phyloP scores from a whole-genome alignment of 2,888 invertebrate genomes.

The Elegia similella region DNA sequence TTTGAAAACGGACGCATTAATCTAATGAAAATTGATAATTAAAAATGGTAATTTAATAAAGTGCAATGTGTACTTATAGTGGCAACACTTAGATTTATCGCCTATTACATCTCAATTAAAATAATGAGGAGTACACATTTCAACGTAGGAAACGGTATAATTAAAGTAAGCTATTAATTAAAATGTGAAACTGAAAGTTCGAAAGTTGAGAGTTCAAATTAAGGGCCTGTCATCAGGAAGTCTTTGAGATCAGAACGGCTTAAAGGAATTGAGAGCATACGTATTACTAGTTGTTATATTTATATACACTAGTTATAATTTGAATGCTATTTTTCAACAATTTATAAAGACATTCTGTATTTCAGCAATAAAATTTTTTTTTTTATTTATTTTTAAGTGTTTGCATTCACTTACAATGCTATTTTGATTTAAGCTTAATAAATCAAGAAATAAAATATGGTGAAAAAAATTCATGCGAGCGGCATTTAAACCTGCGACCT shows the following conservation, averaged over 20 bases:
- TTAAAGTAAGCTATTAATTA: not conserved
- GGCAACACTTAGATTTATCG: slow-evolving; percentile 1
- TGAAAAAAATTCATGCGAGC: no score
- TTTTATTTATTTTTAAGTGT: no score
- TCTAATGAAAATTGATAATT: slow-evolving; percentile 10
- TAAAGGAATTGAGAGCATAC: no score
- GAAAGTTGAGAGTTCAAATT: not conserved
- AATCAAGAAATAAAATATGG: no score
- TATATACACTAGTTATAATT: no score
- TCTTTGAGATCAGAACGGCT: not conserved
- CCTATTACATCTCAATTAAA: slow-evolving; percentile 9
- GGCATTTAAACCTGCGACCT: no score
- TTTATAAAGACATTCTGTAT: no score
- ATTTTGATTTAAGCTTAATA: no score
- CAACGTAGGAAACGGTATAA: not conserved
- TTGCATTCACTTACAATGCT: no score
- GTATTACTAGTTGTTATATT: no score
- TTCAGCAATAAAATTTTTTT: no score
- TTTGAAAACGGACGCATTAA: not conserved
- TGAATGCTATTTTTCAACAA: no score
- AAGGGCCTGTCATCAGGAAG: not conserved
- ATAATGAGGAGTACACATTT: not conserved
- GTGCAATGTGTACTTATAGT: not conserved
- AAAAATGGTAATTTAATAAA: slow-evolving; percentile 10
- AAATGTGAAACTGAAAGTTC: not conserved